phyloP scores from a whole-genome alignment of 2,888 invertebrate genomes.

The Temnothorax ravouxi region DNA sequence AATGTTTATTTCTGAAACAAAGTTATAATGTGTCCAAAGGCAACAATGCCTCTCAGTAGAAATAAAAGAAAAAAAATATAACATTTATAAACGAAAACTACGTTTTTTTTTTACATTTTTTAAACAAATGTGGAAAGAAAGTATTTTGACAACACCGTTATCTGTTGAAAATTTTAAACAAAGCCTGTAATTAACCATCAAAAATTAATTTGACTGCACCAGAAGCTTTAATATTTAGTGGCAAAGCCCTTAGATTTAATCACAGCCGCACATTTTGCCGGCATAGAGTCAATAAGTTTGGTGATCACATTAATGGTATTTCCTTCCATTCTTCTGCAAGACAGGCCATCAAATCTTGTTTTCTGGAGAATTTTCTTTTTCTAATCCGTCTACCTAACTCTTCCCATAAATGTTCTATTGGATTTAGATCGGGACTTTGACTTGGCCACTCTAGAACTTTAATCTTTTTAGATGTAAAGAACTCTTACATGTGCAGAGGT shows the following conservation, averaged over 20 bases:
- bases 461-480: conserved; percentile 39
- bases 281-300: conserved; percentile 49
- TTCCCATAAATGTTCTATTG: conserved; percentile 22
- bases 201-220: conserved; percentile 19
- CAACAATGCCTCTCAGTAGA: conserved; percentile 16
- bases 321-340: conserved; percentile 30
- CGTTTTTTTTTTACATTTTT: conserved; percentile 20
- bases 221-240: conserved; percentile 38
- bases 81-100: conserved; percentile 26
- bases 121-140: conserved; percentile 27
- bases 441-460: conserved; percentile 25
- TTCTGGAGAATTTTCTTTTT: conserved; percentile 7
- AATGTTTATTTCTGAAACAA: no score
- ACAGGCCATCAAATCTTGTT: conserved; percentile 29
- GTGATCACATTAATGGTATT: conserved; percentile 18
- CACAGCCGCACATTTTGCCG: conserved; percentile 41
- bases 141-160: conserved; percentile 36
- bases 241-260: conserved; percentile 50
- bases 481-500: conserved; percentile 46
- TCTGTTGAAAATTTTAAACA: conserved; percentile 19
- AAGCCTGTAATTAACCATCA: conserved; percentile 24
- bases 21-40: no score
- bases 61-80: conserved; percentile 16
- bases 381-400: conserved; percentile 20
- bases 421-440: conserved; percentile 20